Evolutionary conservation across 2,113 vertebrate species (phyloP).

Genomic region (Perca schrenkii): DNA sequence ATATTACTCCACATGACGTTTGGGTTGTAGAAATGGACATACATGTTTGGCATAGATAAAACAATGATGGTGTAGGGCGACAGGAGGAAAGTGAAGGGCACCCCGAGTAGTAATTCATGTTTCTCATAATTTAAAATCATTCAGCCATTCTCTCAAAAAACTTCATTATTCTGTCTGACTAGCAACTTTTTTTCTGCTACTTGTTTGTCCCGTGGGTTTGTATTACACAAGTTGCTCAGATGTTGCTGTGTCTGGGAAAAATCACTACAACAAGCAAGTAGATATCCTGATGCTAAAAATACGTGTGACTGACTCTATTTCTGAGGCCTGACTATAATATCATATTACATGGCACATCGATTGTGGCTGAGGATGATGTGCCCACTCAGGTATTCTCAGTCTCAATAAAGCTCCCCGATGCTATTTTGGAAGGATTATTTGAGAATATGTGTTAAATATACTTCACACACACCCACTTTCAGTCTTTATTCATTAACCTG

Average conservation of each 20-base stretch:
- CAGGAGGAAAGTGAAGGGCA: neutral
- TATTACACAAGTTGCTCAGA: constrained; percentile 67
- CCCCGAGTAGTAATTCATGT: neutral
- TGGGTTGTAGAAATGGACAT: neutral
- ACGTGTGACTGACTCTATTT: constrained; percentile 80
- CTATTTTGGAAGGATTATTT: constrained; percentile 83
- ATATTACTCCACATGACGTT: neutral
- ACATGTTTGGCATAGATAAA: neutral
- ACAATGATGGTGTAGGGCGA: neutral
- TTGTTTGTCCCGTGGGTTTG: constrained; percentile 19
- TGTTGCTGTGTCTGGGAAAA: constrained; percentile 70
- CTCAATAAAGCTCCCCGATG: constrained; percentile 71
- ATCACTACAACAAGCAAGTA: constrained; percentile 71
- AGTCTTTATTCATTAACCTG: constrained; percentile 77
- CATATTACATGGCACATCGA: constrained; percentile 83
- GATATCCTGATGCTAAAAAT: constrained; percentile 80
- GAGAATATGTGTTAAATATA: constrained; percentile 79
- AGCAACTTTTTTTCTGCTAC: constrained; percentile 8
- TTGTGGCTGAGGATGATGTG: constrained; percentile 75
- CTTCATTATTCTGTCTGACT: neutral
- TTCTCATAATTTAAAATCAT: neutral
- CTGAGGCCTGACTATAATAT: constrained; percentile 76
- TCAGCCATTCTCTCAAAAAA: neutral
- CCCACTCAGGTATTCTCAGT: constrained; percentile 79
- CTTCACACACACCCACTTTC: constrained; percentile 54